A percentile compares a stretch with the other conserved stretches of the same genome.
phyloP scores from a whole-genome alignment of 2,888 invertebrate species.

The Aphodius sticticus region DNA sequence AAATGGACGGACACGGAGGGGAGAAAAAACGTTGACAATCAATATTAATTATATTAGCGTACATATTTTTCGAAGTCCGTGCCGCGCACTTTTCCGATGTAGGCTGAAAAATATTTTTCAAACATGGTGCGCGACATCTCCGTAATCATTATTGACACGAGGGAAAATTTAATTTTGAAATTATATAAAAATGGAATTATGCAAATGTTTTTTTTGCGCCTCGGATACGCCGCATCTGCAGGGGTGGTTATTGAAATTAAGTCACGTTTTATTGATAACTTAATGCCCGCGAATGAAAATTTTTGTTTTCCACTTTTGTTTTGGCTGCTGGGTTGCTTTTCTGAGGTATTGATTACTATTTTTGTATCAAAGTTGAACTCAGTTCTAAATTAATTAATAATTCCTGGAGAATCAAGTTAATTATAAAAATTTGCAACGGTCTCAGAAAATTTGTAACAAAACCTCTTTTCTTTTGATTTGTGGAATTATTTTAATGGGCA shows the following conservation, averaged over 20 bases:
- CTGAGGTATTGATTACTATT: too few relatives aligned
- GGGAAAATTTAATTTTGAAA: not conserved
- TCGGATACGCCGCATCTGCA: not conserved
- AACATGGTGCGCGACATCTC: not conserved
- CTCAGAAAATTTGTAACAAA: too few relatives aligned
- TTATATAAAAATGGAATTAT: constrained; percentile 4
- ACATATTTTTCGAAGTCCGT: not conserved
- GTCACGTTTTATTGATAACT: not conserved
- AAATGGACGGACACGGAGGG: not conserved
- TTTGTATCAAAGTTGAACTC: too few relatives aligned
- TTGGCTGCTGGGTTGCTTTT: too few relatives aligned
- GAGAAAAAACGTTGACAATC: not conserved
- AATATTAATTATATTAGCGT: not conserved
- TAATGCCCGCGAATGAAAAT: too few relatives aligned
- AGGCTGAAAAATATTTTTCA: not conserved
- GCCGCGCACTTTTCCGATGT: not conserved
- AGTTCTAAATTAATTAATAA: too few relatives aligned
- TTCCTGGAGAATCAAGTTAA: too few relatives aligned
- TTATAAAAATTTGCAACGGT: too few relatives aligned
- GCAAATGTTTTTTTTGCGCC: not conserved
- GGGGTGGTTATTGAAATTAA: constrained; percentile 4
- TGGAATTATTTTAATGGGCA: too few relatives aligned
- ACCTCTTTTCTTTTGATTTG: too few relatives aligned
- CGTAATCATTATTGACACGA: not conserved
- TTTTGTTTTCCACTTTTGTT: too few relatives aligned